A percentile compares a stretch with the other conserved stretches of the same genome.
Evolutionary conservation across 2,113 vertebrate species (phyloP).

Genomic region (Callospermophilus lateralis): DNA sequence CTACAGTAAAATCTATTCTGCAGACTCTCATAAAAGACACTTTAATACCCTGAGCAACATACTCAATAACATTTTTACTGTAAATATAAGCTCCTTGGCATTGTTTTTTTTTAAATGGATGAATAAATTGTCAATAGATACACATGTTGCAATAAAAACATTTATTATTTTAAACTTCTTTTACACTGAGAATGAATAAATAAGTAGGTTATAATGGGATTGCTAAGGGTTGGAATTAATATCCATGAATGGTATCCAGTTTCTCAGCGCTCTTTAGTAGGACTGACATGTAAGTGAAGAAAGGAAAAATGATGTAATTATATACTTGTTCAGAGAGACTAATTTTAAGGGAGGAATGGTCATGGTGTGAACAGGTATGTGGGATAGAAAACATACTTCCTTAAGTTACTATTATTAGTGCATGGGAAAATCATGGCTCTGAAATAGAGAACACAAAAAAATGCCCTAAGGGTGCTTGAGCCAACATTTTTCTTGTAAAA

Average conservation of each 20-base stretch:
- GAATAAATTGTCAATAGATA: background rate
- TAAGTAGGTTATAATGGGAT: background rate
- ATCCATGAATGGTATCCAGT: background rate
- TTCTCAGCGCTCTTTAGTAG: background rate
- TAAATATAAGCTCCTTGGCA: background rate
- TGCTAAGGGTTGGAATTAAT: conserved; percentile 13
- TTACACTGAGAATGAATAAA: conserved; percentile 7
- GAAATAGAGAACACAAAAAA: conserved; percentile 37
- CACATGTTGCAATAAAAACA: background rate
- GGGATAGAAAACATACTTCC: background rate
- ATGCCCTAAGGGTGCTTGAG: background rate
- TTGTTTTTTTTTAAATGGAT: conserved; percentile 4
- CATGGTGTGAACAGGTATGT: background rate
- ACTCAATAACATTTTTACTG: background rate
- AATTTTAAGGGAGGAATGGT: background rate
- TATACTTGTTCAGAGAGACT: background rate
- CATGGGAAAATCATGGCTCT: background rate
- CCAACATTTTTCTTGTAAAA: background rate
- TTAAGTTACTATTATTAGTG: background rate
- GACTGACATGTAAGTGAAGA: background rate
- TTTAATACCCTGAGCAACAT: background rate
- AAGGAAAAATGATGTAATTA: background rate
- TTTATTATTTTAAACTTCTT: conserved; percentile 38
- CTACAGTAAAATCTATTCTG: background rate
- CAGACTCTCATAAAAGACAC: background rate